Evolutionary conservation across 1,140 invertebrate genomes (phyloP).

Genomic region (Galleria mellonella): DNA sequence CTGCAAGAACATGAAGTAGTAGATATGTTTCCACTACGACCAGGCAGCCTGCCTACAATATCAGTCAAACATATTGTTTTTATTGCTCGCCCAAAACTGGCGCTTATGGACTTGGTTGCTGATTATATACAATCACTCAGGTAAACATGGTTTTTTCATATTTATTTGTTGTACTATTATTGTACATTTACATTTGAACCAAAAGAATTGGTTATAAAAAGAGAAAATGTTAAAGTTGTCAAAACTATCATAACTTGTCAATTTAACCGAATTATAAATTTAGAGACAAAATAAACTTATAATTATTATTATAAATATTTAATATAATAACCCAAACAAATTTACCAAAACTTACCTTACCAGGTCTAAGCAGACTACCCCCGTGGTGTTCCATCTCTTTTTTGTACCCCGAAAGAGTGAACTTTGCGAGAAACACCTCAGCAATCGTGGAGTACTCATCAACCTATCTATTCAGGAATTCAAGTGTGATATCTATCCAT

Average conservation of each 20-base stretch:
- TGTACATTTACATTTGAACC: no score
- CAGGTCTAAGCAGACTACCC: neutral
- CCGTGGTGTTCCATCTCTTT: constrained; percentile 83
- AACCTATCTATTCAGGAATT: constrained; percentile 89
- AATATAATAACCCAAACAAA: no score
- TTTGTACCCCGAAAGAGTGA: constrained; percentile 93
- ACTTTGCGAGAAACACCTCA: constrained; percentile 88
- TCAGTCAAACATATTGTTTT: constrained; percentile 92
- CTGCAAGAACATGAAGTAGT: constrained; percentile 86
- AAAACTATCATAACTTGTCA: no score
- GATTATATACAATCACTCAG: constrained; percentile 83
- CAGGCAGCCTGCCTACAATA: constrained; percentile 79
- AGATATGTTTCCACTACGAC: constrained; percentile 85
- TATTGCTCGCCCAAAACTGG: constrained; percentile 87
- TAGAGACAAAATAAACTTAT: no score
- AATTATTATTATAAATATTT: no score
- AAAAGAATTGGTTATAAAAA: no score
- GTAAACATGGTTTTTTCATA: constrained; percentile 22
- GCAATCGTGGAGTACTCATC: constrained; percentile 87
- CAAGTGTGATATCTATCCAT: constrained; percentile 90
- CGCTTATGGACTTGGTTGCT: constrained; percentile 90
- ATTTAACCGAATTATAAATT: no score
- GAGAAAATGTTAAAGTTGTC: no score
- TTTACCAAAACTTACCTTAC: neutral
- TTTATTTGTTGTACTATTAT: no score